These are phyloP conservation scores for Platygyra sinensis DNA, from an alignment of 64 coral and sea anemone species.

Conservation along the genomic window DNA sequence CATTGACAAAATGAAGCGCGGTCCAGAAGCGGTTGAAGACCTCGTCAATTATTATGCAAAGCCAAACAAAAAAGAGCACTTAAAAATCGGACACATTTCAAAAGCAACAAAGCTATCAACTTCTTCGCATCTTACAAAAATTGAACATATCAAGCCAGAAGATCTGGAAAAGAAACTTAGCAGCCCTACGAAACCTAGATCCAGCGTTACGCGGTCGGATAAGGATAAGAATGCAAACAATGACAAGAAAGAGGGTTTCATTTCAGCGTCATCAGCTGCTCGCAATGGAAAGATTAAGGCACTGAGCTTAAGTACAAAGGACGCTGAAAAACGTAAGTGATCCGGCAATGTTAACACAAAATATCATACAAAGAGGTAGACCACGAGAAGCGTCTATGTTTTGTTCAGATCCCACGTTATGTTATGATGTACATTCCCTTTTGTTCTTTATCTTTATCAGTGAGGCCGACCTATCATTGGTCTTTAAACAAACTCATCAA, in stretches of 20 bases:
- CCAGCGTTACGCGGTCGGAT: not conserved
- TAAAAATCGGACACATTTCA: not conserved
- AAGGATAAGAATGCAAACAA: not conserved
- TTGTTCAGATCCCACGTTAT: too few species aligned
- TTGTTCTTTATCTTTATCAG: constrained; percentile 7
- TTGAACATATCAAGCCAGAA: constrained; percentile 43
- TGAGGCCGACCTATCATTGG: constrained; percentile 90
- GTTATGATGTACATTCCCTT: not conserved
- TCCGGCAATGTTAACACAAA: too few species aligned
- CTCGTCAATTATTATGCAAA: constrained; percentile 32
- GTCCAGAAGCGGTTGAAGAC: constrained; percentile 9
- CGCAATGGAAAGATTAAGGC: not conserved
- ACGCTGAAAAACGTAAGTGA: constrained; percentile 30
- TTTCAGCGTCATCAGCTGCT: not conserved
- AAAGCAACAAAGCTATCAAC: not conserved
- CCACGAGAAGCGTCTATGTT: too few species aligned
- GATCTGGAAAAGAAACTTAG: constrained; percentile 52
- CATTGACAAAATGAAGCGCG: constrained; percentile 35
- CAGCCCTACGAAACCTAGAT: constrained; percentile 45
- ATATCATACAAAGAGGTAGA: too few species aligned
- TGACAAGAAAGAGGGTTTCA: not conserved
- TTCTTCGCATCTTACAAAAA: not conserved
- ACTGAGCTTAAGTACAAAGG: not conserved
- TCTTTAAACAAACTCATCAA: constrained; percentile 76
- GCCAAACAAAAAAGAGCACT: not conserved